These are phyloP conservation scores for Dermolepida albohirtum DNA, from an alignment of 2,888 invertebrate genomes.

Conservation along the genomic window DNA sequence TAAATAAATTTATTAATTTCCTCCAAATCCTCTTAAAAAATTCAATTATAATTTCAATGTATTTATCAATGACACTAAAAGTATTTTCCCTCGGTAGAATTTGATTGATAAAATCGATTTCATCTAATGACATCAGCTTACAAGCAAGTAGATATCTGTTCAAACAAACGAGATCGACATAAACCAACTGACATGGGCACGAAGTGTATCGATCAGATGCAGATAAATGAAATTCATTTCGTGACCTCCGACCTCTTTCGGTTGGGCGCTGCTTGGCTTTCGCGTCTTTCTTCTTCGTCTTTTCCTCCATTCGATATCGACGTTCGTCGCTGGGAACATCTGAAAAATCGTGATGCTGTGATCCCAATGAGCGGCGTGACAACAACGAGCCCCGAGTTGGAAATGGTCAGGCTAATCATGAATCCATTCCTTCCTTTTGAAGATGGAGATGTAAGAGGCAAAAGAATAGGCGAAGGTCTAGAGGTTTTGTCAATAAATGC, in stretches of 20 bases:
- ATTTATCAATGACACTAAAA: too few species aligned
- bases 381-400: constrained; percentile 7
- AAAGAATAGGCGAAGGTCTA: too few species aligned
- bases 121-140: constrained; percentile 25
- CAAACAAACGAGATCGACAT: constrained; percentile 36
- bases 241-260: constrained; percentile 30
- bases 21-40: too few species aligned
- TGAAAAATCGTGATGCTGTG: constrained; percentile 18
- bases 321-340: not conserved
- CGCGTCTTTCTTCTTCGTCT: not conserved
- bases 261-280: not conserved
- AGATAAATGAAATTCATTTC: constrained; percentile 41
- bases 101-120: constrained; percentile 15
- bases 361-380: constrained; percentile 8
- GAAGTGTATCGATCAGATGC: constrained; percentile 39
- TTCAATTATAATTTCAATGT: too few species aligned
- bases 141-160: constrained; percentile 17
- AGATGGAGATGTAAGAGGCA: too few species aligned
- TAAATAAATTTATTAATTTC: too few species aligned
- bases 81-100: not conserved
- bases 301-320: too few species aligned
- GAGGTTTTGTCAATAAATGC: too few species aligned
- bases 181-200: constrained; percentile 24
- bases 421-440: too few species aligned
- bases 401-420: too few species aligned